Percentiles rank a stretch among this genome's conserved stretches.
phyloP scores from a whole-genome alignment of 2,888 invertebrate genomes.

The Hipparchia semele region DNA sequence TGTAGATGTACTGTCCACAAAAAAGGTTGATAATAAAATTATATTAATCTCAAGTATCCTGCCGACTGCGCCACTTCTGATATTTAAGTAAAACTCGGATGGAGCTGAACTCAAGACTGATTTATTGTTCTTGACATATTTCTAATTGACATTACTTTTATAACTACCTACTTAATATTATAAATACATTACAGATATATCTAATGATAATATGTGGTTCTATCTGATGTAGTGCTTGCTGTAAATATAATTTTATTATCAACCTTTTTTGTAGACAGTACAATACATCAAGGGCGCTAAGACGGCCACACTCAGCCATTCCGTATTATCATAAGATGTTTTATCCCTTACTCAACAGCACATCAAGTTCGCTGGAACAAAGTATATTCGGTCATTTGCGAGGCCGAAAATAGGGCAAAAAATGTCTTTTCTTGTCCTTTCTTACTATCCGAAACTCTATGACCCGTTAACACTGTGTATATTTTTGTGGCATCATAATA shows the following conservation, averaged over 20 bases:
- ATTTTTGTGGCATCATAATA: constrained; percentile 8
- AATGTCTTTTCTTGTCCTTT: constrained; percentile 31
- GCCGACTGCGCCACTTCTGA: too few relatives aligned
- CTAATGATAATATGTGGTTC: too few relatives aligned
- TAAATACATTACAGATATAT: too few relatives aligned
- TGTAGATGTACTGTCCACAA: too few relatives aligned
- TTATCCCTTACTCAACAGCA: constrained; percentile 34
- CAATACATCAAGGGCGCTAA: constrained; percentile 16
- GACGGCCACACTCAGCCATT: constrained; percentile 19
- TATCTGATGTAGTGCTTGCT: background rate
- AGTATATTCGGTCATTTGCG: constrained; percentile 30
- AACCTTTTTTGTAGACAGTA: constrained; percentile 18
- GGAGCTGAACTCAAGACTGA: too few relatives aligned
- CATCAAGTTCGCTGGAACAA: constrained; percentile 30
- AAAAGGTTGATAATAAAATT: too few relatives aligned
- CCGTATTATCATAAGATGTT: constrained; percentile 33
- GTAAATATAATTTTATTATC: background rate
- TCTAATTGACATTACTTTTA: too few relatives aligned
- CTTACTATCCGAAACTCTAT: constrained; percentile 26
- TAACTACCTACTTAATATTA: too few relatives aligned
- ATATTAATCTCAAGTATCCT: too few relatives aligned
- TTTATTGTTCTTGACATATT: too few relatives aligned
- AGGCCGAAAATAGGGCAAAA: constrained; percentile 29
- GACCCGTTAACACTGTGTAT: constrained; percentile 26
- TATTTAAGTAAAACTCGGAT: too few relatives aligned